Evolutionary conservation across 2,888 invertebrate genomes (phyloP).

Genomic region (Colletes collaris): DNA sequence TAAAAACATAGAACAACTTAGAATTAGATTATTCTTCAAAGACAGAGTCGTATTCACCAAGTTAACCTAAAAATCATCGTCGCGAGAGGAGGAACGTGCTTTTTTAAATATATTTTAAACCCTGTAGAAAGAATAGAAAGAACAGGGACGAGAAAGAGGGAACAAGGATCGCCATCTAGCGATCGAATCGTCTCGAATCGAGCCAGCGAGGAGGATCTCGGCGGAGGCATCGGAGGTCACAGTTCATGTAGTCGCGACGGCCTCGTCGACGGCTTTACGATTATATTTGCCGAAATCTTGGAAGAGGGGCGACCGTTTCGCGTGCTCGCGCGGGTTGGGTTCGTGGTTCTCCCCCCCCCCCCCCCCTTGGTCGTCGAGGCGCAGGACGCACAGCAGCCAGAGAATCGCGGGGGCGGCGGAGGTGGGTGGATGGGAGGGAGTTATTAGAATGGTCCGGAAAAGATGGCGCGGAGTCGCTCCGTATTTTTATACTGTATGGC

Average conservation of each 20-base stretch:
- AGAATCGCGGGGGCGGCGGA: slow-evolving; percentile 64
- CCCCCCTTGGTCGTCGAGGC: slow-evolving; percentile 40
- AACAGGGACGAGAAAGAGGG: no score
- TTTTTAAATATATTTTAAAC: no score
- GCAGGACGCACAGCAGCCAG: slow-evolving; percentile 34
- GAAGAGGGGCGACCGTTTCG: slow-evolving; percentile 40
- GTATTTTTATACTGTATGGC: slow-evolving; percentile 84
- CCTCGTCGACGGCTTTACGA: slow-evolving; percentile 64
- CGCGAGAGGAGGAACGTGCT: no score
- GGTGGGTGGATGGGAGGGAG: slow-evolving; percentile 72
- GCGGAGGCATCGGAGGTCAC: neutral
- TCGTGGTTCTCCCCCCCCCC: slow-evolving; percentile 46
- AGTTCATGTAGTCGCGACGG: slow-evolving; percentile 35
- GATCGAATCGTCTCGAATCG: neutral
- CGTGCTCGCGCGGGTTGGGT: slow-evolving; percentile 26
- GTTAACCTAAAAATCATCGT: no score
- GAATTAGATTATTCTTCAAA: no score
- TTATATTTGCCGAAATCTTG: slow-evolving; percentile 63
- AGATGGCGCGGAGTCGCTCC: slow-evolving; percentile 83
- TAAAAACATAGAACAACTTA: no score
- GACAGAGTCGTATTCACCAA: no score
- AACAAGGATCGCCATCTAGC: no score
- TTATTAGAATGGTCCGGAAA: slow-evolving; percentile 84
- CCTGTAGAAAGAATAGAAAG: no score
- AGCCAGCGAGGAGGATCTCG: neutral